phyloP scores from a whole-genome alignment of 2,113 vertebrate species.

The Ailurus styani region DNA sequence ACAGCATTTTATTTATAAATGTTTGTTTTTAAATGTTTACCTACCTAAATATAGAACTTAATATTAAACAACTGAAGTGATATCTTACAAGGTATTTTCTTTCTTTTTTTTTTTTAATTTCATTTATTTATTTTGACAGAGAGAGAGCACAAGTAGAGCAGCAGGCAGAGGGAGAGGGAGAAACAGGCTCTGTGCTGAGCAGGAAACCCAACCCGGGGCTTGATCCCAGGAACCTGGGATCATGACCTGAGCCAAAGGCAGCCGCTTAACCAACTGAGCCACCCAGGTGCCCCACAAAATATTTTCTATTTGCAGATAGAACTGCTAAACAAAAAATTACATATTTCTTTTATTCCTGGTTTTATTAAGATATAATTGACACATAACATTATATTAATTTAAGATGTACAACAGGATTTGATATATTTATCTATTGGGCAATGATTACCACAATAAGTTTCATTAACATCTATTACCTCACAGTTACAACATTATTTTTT shows the following conservation, averaged over 20 bases:
- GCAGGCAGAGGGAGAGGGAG: too few species aligned
- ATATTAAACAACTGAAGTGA: not conserved
- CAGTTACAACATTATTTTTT: not conserved
- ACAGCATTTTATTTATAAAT: not conserved
- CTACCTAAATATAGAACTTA: not conserved
- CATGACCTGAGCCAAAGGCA: too few species aligned
- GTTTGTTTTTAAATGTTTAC: not conserved
- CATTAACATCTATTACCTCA: not conserved
- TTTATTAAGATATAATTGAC: not conserved
- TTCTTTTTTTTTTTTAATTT: too few species aligned
- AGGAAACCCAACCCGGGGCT: too few species aligned
- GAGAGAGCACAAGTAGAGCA: too few species aligned
- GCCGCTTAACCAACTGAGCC: too few species aligned
- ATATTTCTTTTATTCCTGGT: not conserved
- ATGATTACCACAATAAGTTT: not conserved
- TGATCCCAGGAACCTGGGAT: too few species aligned
- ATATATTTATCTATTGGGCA: not conserved
- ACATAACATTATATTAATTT: not conserved
- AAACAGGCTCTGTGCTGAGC: too few species aligned
- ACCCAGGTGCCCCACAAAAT: not conserved
- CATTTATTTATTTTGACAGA: too few species aligned
- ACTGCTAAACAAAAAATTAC: not conserved
- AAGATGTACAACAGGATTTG: not conserved
- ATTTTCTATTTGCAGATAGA: not conserved
- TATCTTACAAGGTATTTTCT: not conserved